These are phyloP conservation scores for Glareola pratincola DNA, from an alignment of 2,113 vertebrate genomes.

Conservation along the genomic window DNA sequence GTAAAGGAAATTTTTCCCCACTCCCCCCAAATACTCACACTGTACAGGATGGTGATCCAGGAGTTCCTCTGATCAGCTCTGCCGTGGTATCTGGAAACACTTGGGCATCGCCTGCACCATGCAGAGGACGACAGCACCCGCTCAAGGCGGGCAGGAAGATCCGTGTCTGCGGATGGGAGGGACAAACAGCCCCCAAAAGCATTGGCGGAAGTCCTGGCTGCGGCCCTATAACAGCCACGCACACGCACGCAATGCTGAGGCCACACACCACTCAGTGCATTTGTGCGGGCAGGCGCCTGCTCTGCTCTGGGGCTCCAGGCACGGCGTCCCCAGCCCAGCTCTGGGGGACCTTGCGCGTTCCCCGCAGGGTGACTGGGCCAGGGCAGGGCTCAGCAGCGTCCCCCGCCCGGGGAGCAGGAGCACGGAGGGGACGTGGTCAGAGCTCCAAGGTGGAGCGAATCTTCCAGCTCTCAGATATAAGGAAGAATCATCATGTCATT, in stretches of 20 bases:
- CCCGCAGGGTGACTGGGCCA: not conserved
- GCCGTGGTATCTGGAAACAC: not conserved
- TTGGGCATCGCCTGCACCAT: fast-evolving
- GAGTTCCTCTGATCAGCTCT: not conserved
- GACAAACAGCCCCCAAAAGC: not conserved
- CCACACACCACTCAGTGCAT: not conserved
- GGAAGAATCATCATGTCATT: not conserved
- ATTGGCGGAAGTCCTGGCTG: not conserved
- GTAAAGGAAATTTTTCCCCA: not conserved
- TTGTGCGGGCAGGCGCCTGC: fast-evolving
- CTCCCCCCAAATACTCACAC: fast-evolving
- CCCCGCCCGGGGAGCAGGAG: not conserved
- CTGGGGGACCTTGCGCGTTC: fast-evolving
- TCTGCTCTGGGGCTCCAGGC: not conserved
- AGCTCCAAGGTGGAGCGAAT: not conserved
- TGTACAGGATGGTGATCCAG: fast-evolving
- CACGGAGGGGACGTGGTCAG: fast-evolving
- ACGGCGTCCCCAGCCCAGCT: not conserved
- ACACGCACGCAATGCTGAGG: fast-evolving
- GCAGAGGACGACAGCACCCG: not conserved
- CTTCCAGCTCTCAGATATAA: not conserved
- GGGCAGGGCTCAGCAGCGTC: not conserved
- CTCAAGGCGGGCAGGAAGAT: not conserved
- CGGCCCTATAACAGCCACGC: not conserved
- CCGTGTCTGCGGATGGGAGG: not conserved